These are phyloP conservation scores for Odontamblyopus rebecca DNA, from an alignment of 2,797 vertebrate genomes.

Conservation along the genomic window DNA sequence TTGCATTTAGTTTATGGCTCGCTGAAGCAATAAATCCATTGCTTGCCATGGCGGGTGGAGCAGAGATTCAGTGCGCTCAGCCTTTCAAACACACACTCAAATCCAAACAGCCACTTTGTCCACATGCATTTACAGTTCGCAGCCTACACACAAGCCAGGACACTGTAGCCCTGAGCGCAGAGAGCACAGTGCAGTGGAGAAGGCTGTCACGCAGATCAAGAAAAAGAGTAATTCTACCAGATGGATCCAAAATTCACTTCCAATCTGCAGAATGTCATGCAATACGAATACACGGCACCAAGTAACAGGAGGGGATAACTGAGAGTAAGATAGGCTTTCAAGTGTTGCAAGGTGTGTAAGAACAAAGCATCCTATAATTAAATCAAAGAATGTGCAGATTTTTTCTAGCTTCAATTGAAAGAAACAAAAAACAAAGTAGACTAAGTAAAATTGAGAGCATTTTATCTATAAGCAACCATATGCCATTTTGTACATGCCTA, in stretches of 20 bases:
- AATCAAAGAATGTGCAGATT: too few relatives aligned
- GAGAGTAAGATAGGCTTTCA: too few relatives aligned
- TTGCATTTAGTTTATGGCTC: constrained; percentile 43
- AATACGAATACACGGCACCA: neutral
- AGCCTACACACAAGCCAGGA: constrained; percentile 15
- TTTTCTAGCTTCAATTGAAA: too few relatives aligned
- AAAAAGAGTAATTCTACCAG: neutral
- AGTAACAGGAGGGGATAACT: neutral
- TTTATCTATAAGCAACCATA: too few relatives aligned
- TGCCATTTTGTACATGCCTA: too few relatives aligned
- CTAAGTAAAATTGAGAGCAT: too few relatives aligned
- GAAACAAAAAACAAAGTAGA: too few relatives aligned
- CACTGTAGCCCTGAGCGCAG: constrained; percentile 7
- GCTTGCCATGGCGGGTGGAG: constrained; percentile 1
- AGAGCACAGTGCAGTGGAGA: constrained; percentile 22
- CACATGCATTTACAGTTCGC: neutral
- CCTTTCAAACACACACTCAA: constrained; percentile 7
- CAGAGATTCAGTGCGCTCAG: constrained; percentile 6
- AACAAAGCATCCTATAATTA: too few relatives aligned
- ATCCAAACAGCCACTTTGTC: neutral
- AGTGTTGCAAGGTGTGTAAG: too few relatives aligned
- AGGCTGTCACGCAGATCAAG: neutral
- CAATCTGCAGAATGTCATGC: neutral
- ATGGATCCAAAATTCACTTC: neutral
- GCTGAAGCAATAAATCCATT: constrained; percentile 25